phyloP scores from a whole-genome alignment of 2,797 vertebrate species.

The Tamandua tetradactyla region DNA sequence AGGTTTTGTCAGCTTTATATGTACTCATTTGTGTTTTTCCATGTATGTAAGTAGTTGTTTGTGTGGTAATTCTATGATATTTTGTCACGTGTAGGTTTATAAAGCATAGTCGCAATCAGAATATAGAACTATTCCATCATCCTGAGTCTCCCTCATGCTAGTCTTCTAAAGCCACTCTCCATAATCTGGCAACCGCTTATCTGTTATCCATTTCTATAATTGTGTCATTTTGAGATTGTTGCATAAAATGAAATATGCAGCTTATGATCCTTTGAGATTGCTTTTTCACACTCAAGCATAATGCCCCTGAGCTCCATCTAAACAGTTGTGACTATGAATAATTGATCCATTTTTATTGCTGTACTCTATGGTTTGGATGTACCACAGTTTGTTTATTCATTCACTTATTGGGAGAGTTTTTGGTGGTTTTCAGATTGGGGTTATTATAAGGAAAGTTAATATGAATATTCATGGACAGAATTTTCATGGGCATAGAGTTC shows the following conservation, averaged over 20 bases:
- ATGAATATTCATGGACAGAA: neutral
- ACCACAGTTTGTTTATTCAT: neutral
- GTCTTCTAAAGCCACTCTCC: fast-evolving
- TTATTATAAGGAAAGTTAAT: neutral
- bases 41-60: neutral
- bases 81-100: neutral
- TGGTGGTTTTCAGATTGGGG: neutral
- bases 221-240: neutral
- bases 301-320: too few species aligned
- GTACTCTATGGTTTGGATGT: neutral
- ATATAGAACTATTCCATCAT: neutral
- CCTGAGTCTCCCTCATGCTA: fast-evolving
- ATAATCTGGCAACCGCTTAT: neutral
- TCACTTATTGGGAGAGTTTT: neutral
- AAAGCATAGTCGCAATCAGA: neutral
- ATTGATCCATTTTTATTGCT: neutral
- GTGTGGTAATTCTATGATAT: neutral
- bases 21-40: neutral
- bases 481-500: neutral
- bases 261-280: neutral
- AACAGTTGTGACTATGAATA: neutral
- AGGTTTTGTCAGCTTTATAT: neutral
- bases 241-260: neutral
- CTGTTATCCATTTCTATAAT: neutral
- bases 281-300: neutral